phyloP scores from a whole-genome alignment of 2,113 vertebrate species.

The Scomber japonicus region DNA sequence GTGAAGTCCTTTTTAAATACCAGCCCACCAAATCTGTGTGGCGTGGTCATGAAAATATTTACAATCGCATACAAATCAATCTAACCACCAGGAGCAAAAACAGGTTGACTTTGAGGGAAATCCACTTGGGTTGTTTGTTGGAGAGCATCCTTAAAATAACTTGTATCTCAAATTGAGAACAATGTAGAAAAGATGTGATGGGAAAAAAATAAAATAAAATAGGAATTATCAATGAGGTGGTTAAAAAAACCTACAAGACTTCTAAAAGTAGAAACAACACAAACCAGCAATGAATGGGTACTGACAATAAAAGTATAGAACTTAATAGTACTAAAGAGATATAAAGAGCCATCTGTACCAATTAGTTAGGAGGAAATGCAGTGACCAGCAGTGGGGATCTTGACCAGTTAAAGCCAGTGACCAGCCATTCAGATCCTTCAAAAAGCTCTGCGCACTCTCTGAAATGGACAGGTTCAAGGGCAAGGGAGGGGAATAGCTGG shows the following conservation, averaged over 20 bases:
- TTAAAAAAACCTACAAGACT: constrained; percentile 83
- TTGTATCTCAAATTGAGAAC: constrained; percentile 74
- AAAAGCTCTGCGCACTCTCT: constrained; percentile 69
- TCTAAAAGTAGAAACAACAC: constrained; percentile 67
- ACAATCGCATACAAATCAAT: constrained; percentile 86
- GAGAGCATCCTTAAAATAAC: constrained; percentile 62
- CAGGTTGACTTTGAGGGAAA: constrained; percentile 90
- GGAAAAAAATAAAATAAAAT: constrained; percentile 69
- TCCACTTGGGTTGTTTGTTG: constrained; percentile 57
- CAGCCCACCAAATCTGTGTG: constrained; percentile 93
- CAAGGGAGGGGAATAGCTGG: constrained; percentile 83
- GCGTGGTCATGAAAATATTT: constrained; percentile 93
- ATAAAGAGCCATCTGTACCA: constrained; percentile 85
- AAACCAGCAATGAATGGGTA: constrained; percentile 79
- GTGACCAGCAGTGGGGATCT: constrained; percentile 86
- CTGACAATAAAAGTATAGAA: constrained; percentile 71
- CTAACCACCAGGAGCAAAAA: constrained; percentile 85
- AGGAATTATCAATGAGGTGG: constrained; percentile 74
- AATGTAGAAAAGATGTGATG: constrained; percentile 75
- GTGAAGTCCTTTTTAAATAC: constrained; percentile 92
- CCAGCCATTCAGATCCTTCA: constrained; percentile 68
- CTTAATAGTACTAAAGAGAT: constrained; percentile 48
- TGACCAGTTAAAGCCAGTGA: constrained; percentile 62
- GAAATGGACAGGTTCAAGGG: constrained; percentile 86
- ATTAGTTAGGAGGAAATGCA: constrained; percentile 88